Evolutionary conservation across 1,140 invertebrate species (phyloP), one percentile per base, ranked within the genome.

Genomic region (Lithobius niger): DNA sequence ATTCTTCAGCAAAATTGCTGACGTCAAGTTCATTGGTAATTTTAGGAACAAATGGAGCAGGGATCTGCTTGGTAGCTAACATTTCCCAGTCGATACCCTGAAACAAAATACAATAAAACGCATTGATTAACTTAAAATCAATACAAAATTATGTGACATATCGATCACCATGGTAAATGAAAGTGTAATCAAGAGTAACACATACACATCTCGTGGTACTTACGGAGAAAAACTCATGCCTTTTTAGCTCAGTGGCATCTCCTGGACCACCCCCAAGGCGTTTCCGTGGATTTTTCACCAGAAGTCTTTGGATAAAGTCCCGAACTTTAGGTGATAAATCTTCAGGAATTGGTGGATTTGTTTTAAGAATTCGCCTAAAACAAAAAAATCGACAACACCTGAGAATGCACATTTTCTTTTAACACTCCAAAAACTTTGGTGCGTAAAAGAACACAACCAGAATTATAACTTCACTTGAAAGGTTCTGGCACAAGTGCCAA

Each of bases 1-100:
- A 97, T 74, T 97, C 93, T 58, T 89, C 87, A 25, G 91, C 86
- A 72, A 97, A 97, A 73, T 97, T 96, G 64, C 88, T 90, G 2
- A 91, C 88, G 73, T 97, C 94, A 48, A 92, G 74, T 67, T 91
- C 87, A 69, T 83, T 78, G 19, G 74, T 71, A 45, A 97, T 85
- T 27, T 79, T 75, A 15, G 88, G 88, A 53, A 86, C 79, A 72
- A 92, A 88, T 0, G 89, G 88, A 0, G 88, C 86, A 3, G 77
- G 67, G 22, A 90, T 76, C 56, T 81, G 77, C 64, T 88, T 84
- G 1, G 74, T 73, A 1, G 81, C 76, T 49, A 94, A 69, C 26
- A 81, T 79, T 13, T 79, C 71, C 89, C 90, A 94, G 66, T 87
- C 80, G 16, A 88, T 68, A 54, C 72, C 71, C 75, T 81, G 65